Conservation (phyloP, 1,140 invertebrate species). For the Helicoverpa zea region DNA sequence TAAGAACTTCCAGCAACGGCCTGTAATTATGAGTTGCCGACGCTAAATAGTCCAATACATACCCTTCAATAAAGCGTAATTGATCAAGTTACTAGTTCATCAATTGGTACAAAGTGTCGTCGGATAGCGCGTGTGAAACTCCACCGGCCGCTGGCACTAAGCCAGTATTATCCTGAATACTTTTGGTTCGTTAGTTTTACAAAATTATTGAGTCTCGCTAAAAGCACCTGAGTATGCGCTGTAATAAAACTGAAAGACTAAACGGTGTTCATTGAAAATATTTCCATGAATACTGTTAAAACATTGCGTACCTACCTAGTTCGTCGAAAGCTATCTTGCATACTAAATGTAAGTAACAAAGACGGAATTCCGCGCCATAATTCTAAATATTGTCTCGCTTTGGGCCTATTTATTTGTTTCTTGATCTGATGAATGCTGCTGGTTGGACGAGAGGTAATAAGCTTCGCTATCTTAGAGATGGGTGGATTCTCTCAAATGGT, state of each 20-base stretch:
- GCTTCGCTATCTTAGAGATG: no score
- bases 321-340: no score
- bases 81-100: constrained; percentile 39
- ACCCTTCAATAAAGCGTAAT: constrained; percentile 3
- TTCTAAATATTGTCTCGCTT: no score
- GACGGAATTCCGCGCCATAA: no score
- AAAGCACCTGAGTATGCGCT: constrained; percentile 24
- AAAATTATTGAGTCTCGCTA: constrained; percentile 19
- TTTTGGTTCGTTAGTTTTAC: constrained; percentile 34
- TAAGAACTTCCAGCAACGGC: no score
- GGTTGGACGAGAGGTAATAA: no score
- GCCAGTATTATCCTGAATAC: constrained; percentile 26
- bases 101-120: constrained; percentile 33
- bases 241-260: constrained; percentile 6
- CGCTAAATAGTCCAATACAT: neutral
- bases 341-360: no score
- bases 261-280: neutral
- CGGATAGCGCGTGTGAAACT: constrained; percentile 19
- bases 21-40: no score
- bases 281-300: neutral
- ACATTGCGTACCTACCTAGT: no score
- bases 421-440: no score
- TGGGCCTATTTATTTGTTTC: no score
- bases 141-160: constrained; percentile 28
- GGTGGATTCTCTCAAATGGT: no score